Evolutionary conservation across 2,797 vertebrate species (phyloP).

Genomic region (Aldrovandia affinis): DNA sequence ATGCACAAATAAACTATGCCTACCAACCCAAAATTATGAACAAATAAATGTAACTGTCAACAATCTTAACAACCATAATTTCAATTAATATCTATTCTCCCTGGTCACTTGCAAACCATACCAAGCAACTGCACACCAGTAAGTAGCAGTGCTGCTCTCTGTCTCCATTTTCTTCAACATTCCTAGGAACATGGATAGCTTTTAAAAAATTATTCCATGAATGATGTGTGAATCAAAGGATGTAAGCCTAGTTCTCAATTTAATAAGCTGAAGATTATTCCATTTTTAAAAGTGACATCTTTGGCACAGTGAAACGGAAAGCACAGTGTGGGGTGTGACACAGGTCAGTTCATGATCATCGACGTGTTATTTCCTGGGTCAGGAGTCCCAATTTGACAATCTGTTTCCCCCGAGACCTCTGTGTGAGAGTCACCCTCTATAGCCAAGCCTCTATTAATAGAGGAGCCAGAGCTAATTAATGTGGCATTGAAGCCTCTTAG

Average conservation of each 20-base stretch:
- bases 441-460: neutral
- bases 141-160: neutral
- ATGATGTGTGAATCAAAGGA: neutral
- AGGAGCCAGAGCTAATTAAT: slow-evolving; percentile 10
- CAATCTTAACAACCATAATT: too few species aligned
- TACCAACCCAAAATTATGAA: neutral
- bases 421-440: neutral
- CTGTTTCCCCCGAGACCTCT: neutral
- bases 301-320: neutral
- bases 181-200: neutral
- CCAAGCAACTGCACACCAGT: neutral
- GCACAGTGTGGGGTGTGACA: neutral
- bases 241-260: neutral
- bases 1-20: neutral
- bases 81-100: neutral
- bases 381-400: neutral
- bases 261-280: slow-evolving; percentile 20
- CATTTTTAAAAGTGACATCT: neutral
- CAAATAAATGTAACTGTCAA: neutral
- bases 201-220: neutral
- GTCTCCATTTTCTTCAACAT: neutral
- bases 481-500: slow-evolving; percentile 1
- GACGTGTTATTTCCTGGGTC: neutral
- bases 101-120: neutral
- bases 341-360: slow-evolving; percentile 12